Conservation (phyloP, 2,888 invertebrate species). For the Euplagia quadripunctaria region DNA sequence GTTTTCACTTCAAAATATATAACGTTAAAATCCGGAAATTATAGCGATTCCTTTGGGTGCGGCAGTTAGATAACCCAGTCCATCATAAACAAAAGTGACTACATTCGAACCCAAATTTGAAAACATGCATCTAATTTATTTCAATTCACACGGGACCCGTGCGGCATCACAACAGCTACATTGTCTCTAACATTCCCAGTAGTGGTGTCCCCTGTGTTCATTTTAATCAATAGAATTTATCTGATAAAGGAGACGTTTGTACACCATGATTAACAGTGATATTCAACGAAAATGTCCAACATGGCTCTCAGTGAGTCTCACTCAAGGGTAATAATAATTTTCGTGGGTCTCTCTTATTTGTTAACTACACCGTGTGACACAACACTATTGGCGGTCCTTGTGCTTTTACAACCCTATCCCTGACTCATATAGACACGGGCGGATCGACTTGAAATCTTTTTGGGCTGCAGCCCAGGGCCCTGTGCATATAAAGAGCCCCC, state of each 20-base stretch:
- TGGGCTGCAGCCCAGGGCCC: too few species aligned
- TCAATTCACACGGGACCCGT: neutral
- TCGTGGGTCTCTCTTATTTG: too few species aligned
- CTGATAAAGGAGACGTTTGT: neutral
- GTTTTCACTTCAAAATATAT: too few species aligned
- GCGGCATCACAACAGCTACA: neutral
- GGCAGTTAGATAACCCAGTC: neutral
- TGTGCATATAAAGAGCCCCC: too few species aligned
- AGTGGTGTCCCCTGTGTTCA: neutral
- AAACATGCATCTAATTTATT: slow-evolving; percentile 3
- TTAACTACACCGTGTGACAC: too few species aligned
- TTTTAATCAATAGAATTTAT: slow-evolving; percentile 4
- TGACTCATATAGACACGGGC: too few species aligned
- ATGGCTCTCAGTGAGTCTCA: neutral
- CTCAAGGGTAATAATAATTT: too few species aligned
- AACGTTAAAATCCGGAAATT: neutral
- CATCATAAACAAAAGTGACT: neutral
- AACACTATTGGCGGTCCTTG: too few species aligned
- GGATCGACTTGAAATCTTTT: too few species aligned
- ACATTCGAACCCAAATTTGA: neutral
- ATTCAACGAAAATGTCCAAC: neutral
- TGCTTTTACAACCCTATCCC: too few species aligned
- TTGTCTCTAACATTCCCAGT: neutral
- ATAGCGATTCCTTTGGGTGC: neutral
- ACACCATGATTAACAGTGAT: neutral